These are phyloP conservation scores for Trichopria drosophilae DNA, from an alignment of 2,888 invertebrate species.

Conservation along the genomic window DNA sequence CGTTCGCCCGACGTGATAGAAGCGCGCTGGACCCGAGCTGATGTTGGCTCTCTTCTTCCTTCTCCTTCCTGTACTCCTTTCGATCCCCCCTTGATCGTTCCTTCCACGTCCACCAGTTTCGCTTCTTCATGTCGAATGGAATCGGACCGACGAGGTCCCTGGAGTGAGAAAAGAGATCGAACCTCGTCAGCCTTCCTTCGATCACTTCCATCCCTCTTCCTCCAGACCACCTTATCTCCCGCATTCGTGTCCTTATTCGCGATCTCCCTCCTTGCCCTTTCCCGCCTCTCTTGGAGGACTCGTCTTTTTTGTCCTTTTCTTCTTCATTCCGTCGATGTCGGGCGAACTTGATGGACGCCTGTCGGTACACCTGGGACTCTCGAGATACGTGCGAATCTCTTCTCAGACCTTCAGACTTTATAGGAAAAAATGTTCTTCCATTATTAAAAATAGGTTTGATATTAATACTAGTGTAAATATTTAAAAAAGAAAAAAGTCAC, in stretches of 20 bases:
- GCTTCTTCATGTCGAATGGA: constrained; percentile 2
- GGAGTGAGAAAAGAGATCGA: constrained; percentile 31
- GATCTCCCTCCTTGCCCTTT: constrained; percentile 19
- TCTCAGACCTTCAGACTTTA: background rate
- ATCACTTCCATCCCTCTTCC: constrained; percentile 25
- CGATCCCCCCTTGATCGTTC: background rate
- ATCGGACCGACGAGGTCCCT: constrained; percentile 7
- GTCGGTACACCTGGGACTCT: constrained; percentile 31
- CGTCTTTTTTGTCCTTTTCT: background rate
- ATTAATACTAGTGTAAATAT: too few relatives aligned
- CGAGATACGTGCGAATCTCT: background rate
- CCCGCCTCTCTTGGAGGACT: background rate
- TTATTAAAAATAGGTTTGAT: too few relatives aligned
- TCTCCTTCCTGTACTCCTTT: constrained; percentile 30
- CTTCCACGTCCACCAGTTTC: background rate
- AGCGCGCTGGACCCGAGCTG: constrained; percentile 53
- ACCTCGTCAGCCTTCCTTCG: constrained; percentile 34
- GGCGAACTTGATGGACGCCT: constrained; percentile 33
- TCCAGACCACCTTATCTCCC: constrained; percentile 17
- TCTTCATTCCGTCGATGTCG: constrained; percentile 13
- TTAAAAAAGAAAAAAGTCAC: too few relatives aligned
- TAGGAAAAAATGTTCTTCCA: too few relatives aligned
- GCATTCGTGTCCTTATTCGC: constrained; percentile 15
- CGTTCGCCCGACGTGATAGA: constrained; percentile 58
- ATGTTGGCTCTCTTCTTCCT: constrained; percentile 43